Percentiles rank a stretch among this genome's conserved stretches.
Conservation (phyloP, 2,113 vertebrate species). For the Syngnathus typhle region DNA sequence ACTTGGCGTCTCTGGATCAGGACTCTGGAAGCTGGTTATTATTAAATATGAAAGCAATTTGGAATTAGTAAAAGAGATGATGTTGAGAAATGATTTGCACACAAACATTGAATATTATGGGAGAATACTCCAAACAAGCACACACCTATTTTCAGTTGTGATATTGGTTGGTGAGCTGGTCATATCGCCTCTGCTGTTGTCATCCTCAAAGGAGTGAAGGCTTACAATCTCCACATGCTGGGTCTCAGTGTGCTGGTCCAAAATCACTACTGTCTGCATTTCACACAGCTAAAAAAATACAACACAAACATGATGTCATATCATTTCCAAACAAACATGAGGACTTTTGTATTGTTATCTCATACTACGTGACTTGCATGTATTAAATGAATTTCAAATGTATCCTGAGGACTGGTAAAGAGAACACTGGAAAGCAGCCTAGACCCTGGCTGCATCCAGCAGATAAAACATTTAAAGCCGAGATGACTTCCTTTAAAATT, state of each 20-base stretch:
- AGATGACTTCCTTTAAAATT: too few species aligned
- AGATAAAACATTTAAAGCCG: too few species aligned
- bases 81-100: too few species aligned
- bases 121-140: neutral
- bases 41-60: too few species aligned
- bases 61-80: too few species aligned
- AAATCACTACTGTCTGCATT: slow-evolving; percentile 45
- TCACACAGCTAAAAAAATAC: slow-evolving; percentile 40
- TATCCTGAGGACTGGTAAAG: too few species aligned
- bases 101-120: too few species aligned
- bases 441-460: too few species aligned
- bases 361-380: neutral
- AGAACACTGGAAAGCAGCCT: too few species aligned
- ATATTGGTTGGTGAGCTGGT: slow-evolving; percentile 44
- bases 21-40: slow-evolving; percentile 63
- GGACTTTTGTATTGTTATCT: neutral
- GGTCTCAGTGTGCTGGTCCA: slow-evolving; percentile 30
- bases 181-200: slow-evolving; percentile 42
- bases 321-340: neutral
- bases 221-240: slow-evolving; percentile 45
- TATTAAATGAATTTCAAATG: neutral
- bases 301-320: neutral
- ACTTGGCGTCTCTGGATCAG: slow-evolving; percentile 67
- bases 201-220: slow-evolving; percentile 43
- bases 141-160: slow-evolving; percentile 58